Conservation (phyloP, 2,888 invertebrate species). For the Coelinius sp. region DNA sequence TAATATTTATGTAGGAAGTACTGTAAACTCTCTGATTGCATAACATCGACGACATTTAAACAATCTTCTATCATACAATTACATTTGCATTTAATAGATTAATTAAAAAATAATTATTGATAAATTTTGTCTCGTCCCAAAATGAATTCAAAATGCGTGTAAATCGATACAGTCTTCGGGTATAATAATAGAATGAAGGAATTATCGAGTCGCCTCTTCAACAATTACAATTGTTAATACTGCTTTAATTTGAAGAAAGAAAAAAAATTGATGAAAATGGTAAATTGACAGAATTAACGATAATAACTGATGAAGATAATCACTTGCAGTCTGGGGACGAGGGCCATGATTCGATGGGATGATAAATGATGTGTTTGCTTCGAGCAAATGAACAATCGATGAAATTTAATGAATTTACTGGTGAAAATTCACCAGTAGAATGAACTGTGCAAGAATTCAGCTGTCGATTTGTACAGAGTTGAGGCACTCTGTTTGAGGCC, state of each 20-base stretch:
- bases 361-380: slow-evolving; percentile 22
- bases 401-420: slow-evolving; percentile 40
- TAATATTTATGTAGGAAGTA: slow-evolving; percentile 1
- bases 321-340: slow-evolving; percentile 5
- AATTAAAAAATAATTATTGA: slow-evolving; percentile 5
- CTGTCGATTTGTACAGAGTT: slow-evolving; percentile 66
- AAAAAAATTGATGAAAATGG: not conserved
- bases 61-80: slow-evolving; percentile 21
- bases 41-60: slow-evolving; percentile 14
- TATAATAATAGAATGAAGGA: not conserved
- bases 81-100: slow-evolving; percentile 3
- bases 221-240: not conserved
- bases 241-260: slow-evolving; percentile 12
- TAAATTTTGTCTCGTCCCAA: not conserved
- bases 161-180: slow-evolving; percentile 7
- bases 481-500: slow-evolving; percentile 68
- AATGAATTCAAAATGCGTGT: slow-evolving; percentile 12
- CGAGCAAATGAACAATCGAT: slow-evolving; percentile 24
- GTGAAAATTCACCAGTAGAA: slow-evolving; percentile 67
- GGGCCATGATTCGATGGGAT: slow-evolving; percentile 4
- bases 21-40: slow-evolving; percentile 14
- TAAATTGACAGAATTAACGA: not conserved
- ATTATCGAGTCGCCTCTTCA: not conserved
- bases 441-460: slow-evolving; percentile 67
- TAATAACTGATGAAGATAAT: not conserved